phyloP scores from a whole-genome alignment of 2,888 invertebrate species.

The Catocala sponsa region DNA sequence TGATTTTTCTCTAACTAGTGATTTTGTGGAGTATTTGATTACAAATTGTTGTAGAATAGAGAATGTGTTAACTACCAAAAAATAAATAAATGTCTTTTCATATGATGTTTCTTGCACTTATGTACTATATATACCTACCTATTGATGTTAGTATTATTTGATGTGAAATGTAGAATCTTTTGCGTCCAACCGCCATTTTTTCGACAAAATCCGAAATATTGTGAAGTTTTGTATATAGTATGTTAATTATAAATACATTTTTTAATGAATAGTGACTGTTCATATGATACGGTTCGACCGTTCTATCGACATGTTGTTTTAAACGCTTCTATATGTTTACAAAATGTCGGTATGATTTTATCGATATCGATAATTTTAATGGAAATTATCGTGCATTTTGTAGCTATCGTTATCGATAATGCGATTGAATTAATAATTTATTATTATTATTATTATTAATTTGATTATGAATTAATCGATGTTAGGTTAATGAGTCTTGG shows the following conservation, averaged over 20 bases:
- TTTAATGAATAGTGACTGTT: background rate
- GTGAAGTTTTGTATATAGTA: constrained; percentile 8
- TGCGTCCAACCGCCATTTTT: constrained; percentile 27
- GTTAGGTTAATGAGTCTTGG: constrained; percentile 17
- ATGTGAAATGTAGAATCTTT: no score
- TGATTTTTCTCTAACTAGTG: no score
- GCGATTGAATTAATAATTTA: constrained; percentile 14
- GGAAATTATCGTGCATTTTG: background rate
- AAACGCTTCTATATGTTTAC: constrained; percentile 22
- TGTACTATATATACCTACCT: no score
- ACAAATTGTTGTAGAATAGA: no score
- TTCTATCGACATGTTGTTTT: constrained; percentile 23
- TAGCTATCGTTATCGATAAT: background rate
- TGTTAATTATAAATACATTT: background rate
- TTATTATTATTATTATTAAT: no score
- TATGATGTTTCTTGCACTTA: no score
- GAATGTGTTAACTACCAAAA: no score
- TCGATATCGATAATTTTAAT: background rate
- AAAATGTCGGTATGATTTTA: background rate
- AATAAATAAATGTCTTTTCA: no score
- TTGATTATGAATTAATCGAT: no score
- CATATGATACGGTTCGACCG: constrained; percentile 25
- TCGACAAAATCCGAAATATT: constrained; percentile 28
- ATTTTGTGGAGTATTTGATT: no score
- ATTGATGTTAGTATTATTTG: no score